phyloP scores from a whole-genome alignment of 92 coral and sea anemone species.

The Plumapathes pennacea region DNA sequence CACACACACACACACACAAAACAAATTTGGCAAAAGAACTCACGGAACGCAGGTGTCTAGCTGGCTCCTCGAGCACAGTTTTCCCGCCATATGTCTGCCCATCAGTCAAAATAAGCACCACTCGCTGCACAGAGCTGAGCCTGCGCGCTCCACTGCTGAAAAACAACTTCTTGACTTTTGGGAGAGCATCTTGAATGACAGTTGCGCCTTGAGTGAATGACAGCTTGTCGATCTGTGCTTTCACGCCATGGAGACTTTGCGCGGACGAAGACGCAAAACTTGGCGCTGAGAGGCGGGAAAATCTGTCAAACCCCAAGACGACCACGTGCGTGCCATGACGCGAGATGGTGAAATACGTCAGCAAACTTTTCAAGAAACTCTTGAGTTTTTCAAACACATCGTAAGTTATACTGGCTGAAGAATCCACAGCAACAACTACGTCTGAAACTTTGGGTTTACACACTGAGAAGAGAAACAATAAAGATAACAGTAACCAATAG shows the following conservation, averaged over 20 bases:
- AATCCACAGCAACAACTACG: conserved; percentile 40
- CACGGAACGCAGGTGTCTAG: conserved; percentile 49
- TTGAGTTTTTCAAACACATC: conserved; percentile 5
- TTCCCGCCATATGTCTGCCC: conserved; percentile 47
- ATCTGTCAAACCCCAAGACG: conserved; percentile 32
- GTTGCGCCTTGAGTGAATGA: conserved; percentile 21
- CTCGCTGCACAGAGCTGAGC: conserved; percentile 15
- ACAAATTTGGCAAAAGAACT: too few relatives aligned
- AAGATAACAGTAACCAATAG: not conserved
- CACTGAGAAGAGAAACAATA: conserved; percentile 1
- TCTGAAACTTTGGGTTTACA: conserved; percentile 32
- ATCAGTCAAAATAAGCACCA: conserved; percentile 53
- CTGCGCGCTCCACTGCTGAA: conserved; percentile 28
- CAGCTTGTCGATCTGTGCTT: conserved; percentile 9
- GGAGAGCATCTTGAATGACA: conserved; percentile 4
- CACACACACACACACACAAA: too few relatives aligned
- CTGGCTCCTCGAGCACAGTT: conserved; percentile 17
- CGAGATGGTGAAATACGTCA: conserved; percentile 12
- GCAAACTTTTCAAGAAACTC: conserved; percentile 16
- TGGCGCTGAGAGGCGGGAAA: not conserved
- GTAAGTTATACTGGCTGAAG: conserved; percentile 16
- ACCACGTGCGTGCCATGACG: conserved; percentile 20
- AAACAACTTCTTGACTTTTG: conserved; percentile 18
- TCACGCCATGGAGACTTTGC: conserved; percentile 3
- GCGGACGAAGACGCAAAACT: conserved; percentile 8